Evolutionary conservation across 2,888 invertebrate genomes (phyloP), one percentile per base, ranked within the genome.

Genomic region (Physocephala rufipes): DNA sequence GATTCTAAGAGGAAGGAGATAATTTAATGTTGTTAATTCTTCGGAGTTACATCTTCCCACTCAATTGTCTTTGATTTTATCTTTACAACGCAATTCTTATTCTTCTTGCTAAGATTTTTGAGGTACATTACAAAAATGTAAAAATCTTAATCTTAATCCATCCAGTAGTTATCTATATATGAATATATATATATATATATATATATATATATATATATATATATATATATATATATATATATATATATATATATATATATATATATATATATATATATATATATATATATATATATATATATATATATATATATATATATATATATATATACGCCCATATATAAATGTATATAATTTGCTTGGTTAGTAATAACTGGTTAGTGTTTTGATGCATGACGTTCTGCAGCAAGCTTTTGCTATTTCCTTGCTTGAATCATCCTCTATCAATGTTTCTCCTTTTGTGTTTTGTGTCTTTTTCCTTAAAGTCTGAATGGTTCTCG

Each of bases 401-500:
- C 26, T 67, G 28, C 71, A 30, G 45, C n/a, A n/a, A n/a, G n/a
- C n/a, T n/a, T n/a, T n/a, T n/a, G n/a, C n/a, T n/a, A n/a, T n/a
- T n/a, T n/a, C n/a, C n/a, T 64, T 43, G 66, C 73, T 49, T 45
- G 30, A 73, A 71, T 72, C 68, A 67, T 36, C 36, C 36, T 7
- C 36, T 4, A n/a, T n/a, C n/a, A n/a, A n/a, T n/a, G n/a, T n/a
- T n/a, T n/a, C n/a, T 30, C 13, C 43, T 62, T 62, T 36, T 55
- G 16, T 28, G 26, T 66, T 47, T n/a, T n/a, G n/a, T n/a, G 45
- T 45, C 45, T 2, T 47, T 64, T n/a, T 59, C 51, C 87, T 87
- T 91, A 93, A 77, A 92, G 89, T 87, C 92, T 90, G 88, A 92
- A 92, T 79, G 92, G 92, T 87, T 91, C 92, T 81, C 91, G 90